Evolutionary conservation across 2,113 vertebrate species (phyloP).

Genomic region (Hydropotes inermis): DNA sequence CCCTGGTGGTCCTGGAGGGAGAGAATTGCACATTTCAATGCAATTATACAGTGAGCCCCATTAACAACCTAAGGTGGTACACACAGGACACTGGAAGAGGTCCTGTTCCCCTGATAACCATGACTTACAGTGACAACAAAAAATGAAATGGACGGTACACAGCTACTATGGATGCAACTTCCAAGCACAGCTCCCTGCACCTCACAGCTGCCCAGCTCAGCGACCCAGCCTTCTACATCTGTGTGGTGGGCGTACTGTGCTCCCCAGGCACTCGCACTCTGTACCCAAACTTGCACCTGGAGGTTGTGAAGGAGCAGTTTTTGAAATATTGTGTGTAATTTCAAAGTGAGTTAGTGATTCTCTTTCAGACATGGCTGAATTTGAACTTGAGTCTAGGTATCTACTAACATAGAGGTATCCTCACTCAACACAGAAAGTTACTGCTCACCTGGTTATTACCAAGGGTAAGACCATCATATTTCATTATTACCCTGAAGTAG

Average conservation of each 20-base stretch:
- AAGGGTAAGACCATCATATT: too few relatives aligned
- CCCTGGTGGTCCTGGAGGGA: not conserved
- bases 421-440: too few relatives aligned
- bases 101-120: not conserved
- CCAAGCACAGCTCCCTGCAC: not conserved
- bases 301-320: not conserved
- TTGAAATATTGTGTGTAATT: not conserved
- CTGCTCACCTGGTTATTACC: too few relatives aligned
- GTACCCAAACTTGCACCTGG: not conserved
- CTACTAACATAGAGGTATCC: too few relatives aligned
- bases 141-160: not conserved
- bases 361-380: too few relatives aligned
- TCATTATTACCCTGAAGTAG: too few relatives aligned
- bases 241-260: not conserved
- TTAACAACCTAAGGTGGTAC: not conserved
- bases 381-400: too few relatives aligned
- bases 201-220: not conserved
- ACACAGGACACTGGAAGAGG: not conserved
- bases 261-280: not conserved
- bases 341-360: too few relatives aligned
- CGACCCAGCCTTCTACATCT: not conserved
- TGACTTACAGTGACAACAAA: not conserved
- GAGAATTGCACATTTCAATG: slow-evolving; percentile 24
- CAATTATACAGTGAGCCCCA: not conserved
- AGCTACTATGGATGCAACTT: not conserved